Conservation (phyloP, 2,113 vertebrate species). For the Gobius niger region DNA sequence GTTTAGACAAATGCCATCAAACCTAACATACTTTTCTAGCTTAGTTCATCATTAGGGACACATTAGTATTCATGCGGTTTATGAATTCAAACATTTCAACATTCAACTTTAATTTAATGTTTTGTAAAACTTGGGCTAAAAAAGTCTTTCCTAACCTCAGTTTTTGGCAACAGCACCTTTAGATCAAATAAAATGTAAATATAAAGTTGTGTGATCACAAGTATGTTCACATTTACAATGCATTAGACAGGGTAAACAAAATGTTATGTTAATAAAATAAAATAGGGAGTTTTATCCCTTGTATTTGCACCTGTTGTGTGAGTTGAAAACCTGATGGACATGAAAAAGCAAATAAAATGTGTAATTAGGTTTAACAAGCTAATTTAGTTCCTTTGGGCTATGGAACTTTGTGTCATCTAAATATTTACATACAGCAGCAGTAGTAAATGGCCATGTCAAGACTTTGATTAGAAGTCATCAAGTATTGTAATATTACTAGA, state of each 20-base stretch:
- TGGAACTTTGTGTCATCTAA: neutral
- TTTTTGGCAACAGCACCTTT: slow-evolving; percentile 36
- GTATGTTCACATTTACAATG: slow-evolving; percentile 19
- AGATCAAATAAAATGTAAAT: slow-evolving; percentile 41
- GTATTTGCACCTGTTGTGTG: neutral
- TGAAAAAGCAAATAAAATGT: neutral
- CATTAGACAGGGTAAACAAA: neutral
- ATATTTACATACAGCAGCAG: neutral
- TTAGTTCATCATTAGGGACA: slow-evolving; percentile 33
- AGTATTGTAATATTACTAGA: slow-evolving; percentile 1
- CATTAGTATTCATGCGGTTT: slow-evolving; percentile 40
- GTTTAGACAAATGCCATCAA: slow-evolving; percentile 37
- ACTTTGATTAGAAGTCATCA: slow-evolving; percentile 1
- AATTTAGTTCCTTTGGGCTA: neutral
- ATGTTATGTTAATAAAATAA: neutral
- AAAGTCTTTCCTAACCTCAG: slow-evolving; percentile 13
- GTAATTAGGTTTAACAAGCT: neutral
- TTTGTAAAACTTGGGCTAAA: slow-evolving; percentile 28
- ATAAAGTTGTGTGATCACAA: slow-evolving; percentile 27
- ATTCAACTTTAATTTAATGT: slow-evolving; percentile 31
- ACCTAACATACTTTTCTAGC: slow-evolving; percentile 29
- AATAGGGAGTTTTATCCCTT: neutral
- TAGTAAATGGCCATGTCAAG: neutral
- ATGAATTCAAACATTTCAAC: slow-evolving; percentile 29
- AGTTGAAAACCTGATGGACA: neutral